Conservation (phyloP, 1,140 invertebrate species). For the Solenopsis fugax region DNA sequence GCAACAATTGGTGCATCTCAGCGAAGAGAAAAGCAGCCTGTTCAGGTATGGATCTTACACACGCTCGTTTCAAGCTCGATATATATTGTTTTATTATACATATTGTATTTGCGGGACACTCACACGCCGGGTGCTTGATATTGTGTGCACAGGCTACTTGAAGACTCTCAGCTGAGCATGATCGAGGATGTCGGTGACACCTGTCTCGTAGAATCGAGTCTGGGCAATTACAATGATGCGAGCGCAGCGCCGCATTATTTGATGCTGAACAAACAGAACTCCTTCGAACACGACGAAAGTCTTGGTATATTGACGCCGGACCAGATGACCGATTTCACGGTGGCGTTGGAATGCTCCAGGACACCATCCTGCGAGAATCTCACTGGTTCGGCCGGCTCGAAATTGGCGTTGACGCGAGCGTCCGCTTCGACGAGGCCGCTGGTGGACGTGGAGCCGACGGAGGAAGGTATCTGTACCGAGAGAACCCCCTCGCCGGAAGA, state of each 20-base stretch:
- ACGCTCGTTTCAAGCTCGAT: too few relatives aligned
- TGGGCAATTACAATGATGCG: slow-evolving; percentile 81
- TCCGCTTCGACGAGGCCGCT: slow-evolving; percentile 77
- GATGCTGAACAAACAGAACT: slow-evolving; percentile 90
- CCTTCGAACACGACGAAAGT: slow-evolving; percentile 92
- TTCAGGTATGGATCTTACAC: slow-evolving; percentile 74
- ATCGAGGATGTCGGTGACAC: slow-evolving; percentile 79
- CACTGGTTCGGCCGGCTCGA: slow-evolving; percentile 75
- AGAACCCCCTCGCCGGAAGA: slow-evolving; percentile 94
- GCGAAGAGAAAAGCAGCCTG: slow-evolving; percentile 78
- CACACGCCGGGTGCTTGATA: neutral
- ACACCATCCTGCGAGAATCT: slow-evolving; percentile 87
- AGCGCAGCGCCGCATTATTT: slow-evolving; percentile 80
- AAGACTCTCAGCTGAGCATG: slow-evolving; percentile 74
- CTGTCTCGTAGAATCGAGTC: slow-evolving; percentile 74
- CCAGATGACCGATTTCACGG: slow-evolving; percentile 93
- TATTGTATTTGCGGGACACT: neutral
- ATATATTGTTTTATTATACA: neutral
- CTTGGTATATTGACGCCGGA: slow-evolving; percentile 94
- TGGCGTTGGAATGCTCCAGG: slow-evolving; percentile 87
- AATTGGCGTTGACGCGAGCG: slow-evolving; percentile 72
- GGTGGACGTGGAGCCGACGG: slow-evolving; percentile 80
- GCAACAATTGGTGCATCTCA: slow-evolving; percentile 77
- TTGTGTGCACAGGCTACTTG: slow-evolving; percentile 72
- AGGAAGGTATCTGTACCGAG: slow-evolving; percentile 85